These are phyloP conservation scores for Nasonia oneida DNA, from an alignment of 2,888 invertebrate species.

Conservation along the genomic window DNA sequence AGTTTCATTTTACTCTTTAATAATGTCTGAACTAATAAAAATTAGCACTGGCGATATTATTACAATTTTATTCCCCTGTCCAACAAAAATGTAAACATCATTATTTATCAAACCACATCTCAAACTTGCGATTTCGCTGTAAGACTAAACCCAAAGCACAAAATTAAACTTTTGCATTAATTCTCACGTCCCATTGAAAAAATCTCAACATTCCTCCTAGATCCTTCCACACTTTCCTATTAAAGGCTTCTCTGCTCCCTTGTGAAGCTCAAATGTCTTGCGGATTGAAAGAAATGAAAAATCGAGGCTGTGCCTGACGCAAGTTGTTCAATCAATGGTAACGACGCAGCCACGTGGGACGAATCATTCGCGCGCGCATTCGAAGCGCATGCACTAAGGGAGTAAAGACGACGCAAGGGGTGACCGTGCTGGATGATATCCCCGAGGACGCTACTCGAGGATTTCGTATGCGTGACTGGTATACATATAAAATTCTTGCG, in stretches of 20 bases:
- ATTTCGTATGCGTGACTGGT: neutral
- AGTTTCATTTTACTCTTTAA: too few relatives aligned
- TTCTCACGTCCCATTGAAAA: neutral
- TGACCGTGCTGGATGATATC: neutral
- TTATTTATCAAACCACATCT: too few relatives aligned
- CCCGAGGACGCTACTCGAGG: neutral
- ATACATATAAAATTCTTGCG: neutral
- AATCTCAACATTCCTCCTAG: too few relatives aligned
- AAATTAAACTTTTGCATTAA: neutral
- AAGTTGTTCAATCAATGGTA: neutral
- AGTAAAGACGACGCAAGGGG: neutral
- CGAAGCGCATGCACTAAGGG: neutral
- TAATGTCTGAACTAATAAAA: too few relatives aligned
- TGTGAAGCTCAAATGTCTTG: neutral
- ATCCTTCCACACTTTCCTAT: neutral
- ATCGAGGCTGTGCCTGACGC: conserved; percentile 68
- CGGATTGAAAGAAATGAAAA: conserved; percentile 62
- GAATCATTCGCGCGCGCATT: neutral
- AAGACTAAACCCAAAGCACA: too few relatives aligned
- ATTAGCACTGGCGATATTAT: too few relatives aligned
- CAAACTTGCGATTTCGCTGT: too few relatives aligned
- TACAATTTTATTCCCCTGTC: too few relatives aligned
- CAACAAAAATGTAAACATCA: too few relatives aligned
- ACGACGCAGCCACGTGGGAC: neutral
- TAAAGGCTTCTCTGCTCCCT: neutral